Base-by-base conservation (phyloP, 2,113 vertebrate genomes). In the Psettodes erumei region DNA sequence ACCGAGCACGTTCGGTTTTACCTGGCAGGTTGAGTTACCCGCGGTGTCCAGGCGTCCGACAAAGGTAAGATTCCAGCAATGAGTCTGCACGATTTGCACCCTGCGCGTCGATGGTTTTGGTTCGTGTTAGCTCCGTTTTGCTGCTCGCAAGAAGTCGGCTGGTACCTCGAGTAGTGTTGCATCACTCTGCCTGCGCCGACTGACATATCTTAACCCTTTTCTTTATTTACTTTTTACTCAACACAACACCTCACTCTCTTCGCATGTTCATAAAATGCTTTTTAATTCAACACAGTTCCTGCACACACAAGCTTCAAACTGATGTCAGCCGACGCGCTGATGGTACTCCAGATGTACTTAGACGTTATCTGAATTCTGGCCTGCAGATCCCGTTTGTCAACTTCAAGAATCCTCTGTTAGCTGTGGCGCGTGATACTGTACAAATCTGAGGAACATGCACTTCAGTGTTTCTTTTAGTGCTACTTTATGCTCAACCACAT, bases 311-410 rank as follows among this genome's bases (percentile, higher is more conserved):
- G 27, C 42, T 28, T 28, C 2, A 13, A 27, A 3, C 16, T 4
- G 8, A 12, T 33, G 43, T 23, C 6, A 5, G 30, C 40, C 58
- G 58, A 13, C 56, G 53, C 9, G 28, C 6, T 8, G n/a, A 1
- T 53, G 11, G 2, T 8, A 15, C 28, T 79, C 59, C 66, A 83
- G 67, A 51, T 73, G 45, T 43, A 19, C 37, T 25, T 28, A 72
- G 38, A 16, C 80, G 47, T 10, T 54, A 21, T 12, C 5, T 35
- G 18, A 21, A 11, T 30, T 63, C 16, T 45, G 58, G 45, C 79
- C 66, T 87, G 75, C 53, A 83, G 71, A 88, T 81, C 86, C 77
- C 75, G 85, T 90, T 83, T 82, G 50, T 75, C 79, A 16, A 71
- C 37, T 23, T 30, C 9, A 16, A 23, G 6, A 30, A 55, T 30